Evolutionary conservation across 1,140 invertebrate species (phyloP).

Genomic region (Tetraneura akinire): DNA sequence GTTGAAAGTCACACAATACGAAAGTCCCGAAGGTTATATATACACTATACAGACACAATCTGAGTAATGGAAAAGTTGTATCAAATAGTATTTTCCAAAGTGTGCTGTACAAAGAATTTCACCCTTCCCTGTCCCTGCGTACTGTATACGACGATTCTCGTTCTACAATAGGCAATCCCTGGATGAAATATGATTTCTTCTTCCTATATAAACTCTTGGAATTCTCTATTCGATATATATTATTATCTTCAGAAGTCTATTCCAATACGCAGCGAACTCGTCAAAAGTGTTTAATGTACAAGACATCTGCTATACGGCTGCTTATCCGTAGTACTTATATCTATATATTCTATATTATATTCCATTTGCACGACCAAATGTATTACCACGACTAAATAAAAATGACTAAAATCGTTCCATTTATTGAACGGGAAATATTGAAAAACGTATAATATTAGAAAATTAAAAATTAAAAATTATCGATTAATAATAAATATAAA

Average conservation of each 20-base stretch:
- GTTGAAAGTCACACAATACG: slow-evolving; percentile 5
- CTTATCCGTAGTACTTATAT: background rate
- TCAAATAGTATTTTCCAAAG: slow-evolving; percentile 27
- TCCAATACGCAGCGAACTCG: background rate
- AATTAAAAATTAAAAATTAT: no score
- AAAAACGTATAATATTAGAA: no score
- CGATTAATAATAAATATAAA: no score
- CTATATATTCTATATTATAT: no score
- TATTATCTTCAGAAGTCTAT: background rate
- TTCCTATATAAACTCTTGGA: background rate
- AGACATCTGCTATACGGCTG: background rate
- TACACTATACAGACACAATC: slow-evolving; percentile 22
- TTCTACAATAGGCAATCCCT: background rate
- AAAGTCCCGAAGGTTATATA: background rate
- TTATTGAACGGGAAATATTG: no score
- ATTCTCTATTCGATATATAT: background rate
- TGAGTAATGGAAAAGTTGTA: slow-evolving; percentile 40
- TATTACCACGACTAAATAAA: no score
- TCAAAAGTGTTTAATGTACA: background rate
- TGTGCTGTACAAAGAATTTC: slow-evolving; percentile 1
- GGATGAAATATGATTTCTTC: slow-evolving; percentile 22
- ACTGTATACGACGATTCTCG: background rate
- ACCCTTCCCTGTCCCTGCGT: no score
- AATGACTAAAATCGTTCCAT: no score
- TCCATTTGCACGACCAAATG: background rate